A percentile compares a stretch with the other conserved stretches of the same genome.
Evolutionary conservation across 2,797 vertebrate genomes (phyloP).

Genomic region (Semaprochilodus insignis): DNA sequence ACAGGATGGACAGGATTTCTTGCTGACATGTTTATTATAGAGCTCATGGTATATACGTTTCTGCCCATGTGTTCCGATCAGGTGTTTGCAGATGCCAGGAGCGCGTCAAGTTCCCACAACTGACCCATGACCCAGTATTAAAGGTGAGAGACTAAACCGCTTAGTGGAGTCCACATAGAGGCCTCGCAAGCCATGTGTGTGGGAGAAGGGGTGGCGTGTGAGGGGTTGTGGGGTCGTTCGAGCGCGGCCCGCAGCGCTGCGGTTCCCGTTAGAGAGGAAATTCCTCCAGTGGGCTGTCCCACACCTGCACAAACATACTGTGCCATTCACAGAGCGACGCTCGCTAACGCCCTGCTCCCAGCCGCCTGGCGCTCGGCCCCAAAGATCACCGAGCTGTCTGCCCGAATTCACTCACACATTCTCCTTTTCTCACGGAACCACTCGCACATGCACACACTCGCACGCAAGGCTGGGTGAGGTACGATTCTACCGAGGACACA

Average conservation of each 20-base stretch:
- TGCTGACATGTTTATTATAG: neutral
- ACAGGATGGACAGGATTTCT: neutral
- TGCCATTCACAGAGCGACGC: slow-evolving; percentile 61
- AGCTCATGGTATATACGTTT: neutral
- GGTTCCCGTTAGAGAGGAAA: slow-evolving; percentile 82
- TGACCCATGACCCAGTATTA: slow-evolving; percentile 38
- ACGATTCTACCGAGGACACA: slow-evolving; percentile 25
- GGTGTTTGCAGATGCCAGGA: slow-evolving; percentile 58
- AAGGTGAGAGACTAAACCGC: slow-evolving; percentile 25
- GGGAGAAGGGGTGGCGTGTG: slow-evolving; percentile 16
- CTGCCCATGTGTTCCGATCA: slow-evolving; percentile 48
- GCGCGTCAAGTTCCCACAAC: slow-evolving; percentile 17
- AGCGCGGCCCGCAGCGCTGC: slow-evolving; percentile 46
- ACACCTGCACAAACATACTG: slow-evolving; percentile 84
- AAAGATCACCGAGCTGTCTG: slow-evolving; percentile 71
- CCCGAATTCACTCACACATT: slow-evolving; percentile 25
- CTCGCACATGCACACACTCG: slow-evolving; percentile 7
- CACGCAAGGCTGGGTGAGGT: slow-evolving; percentile 16
- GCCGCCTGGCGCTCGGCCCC: slow-evolving; percentile 55
- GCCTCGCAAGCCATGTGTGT: neutral
- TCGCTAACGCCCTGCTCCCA: slow-evolving; percentile 58
- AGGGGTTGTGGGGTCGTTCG: slow-evolving; percentile 40
- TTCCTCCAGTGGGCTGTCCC: slow-evolving; percentile 81
- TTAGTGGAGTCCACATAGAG: slow-evolving; percentile 2
- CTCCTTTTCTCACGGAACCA: slow-evolving; percentile 31